Percentiles rank a stretch among this genome's conserved stretches.
Conservation (phyloP, 2,797 vertebrate species). For the Sebastes flavidus region DNA sequence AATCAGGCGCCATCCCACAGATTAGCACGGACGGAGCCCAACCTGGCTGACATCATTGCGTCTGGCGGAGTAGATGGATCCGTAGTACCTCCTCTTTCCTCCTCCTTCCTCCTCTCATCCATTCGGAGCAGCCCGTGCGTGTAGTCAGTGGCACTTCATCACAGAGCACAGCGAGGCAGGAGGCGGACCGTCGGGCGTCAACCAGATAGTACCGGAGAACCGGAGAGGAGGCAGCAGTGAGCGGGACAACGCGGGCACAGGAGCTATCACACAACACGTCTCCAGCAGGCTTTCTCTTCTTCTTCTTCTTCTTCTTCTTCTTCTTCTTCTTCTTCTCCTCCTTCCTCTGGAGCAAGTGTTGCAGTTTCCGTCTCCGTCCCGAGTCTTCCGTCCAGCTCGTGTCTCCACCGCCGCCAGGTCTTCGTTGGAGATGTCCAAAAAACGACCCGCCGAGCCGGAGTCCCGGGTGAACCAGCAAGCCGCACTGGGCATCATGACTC, state of each 20-base stretch:
- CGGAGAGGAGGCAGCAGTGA: slow-evolving; percentile 58
- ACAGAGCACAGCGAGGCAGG: slow-evolving; percentile 67
- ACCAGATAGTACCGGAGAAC: slow-evolving; percentile 67
- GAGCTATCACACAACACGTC: slow-evolving; percentile 29
- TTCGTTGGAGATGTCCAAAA: slow-evolving; percentile 75
- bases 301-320: neutral
- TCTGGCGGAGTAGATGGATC: slow-evolving; percentile 70
- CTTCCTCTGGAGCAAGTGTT: slow-evolving; percentile 18
- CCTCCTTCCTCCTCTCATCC: slow-evolving; percentile 64
- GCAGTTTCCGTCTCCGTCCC: neutral
- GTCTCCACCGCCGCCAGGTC: slow-evolving; percentile 20
- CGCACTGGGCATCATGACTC: slow-evolving; percentile 71
- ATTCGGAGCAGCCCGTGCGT: slow-evolving; percentile 66
- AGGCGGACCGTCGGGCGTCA: slow-evolving; percentile 78
- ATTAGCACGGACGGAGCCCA: slow-evolving; percentile 48
- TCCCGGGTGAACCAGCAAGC: slow-evolving; percentile 74
- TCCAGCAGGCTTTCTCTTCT: neutral
- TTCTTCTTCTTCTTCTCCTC: neutral
- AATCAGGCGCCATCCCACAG: slow-evolving; percentile 40
- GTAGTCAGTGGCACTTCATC: slow-evolving; percentile 74
- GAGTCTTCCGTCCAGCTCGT: neutral
- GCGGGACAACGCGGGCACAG: slow-evolving; percentile 59
- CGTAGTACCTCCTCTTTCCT: slow-evolving; percentile 71
- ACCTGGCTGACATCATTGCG: slow-evolving; percentile 86
- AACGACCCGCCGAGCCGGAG: slow-evolving; percentile 78